phyloP scores from a whole-genome alignment of 2,113 vertebrate species.

The Bettongia penicillata region DNA sequence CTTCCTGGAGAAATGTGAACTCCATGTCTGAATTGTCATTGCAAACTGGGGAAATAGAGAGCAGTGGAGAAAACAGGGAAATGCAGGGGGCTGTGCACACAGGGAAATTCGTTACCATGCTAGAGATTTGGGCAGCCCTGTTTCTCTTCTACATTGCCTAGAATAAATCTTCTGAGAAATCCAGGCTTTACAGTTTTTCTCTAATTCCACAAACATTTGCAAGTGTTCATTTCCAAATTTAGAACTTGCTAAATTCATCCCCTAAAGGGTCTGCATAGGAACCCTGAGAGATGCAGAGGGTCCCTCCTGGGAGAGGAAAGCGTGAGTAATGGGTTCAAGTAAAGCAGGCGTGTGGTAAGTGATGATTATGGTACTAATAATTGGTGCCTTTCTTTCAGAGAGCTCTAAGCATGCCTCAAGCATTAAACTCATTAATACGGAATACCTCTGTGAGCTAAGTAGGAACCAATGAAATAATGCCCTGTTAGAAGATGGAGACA shows the following conservation, averaged over 20 bases:
- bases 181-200: neutral
- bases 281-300: neutral
- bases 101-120: constrained; percentile 43
- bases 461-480: neutral
- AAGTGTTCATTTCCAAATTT: constrained; percentile 65
- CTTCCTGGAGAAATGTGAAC: constrained; percentile 76
- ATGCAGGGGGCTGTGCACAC: constrained; percentile 46
- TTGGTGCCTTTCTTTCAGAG: constrained; percentile 33
- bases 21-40: constrained; percentile 76
- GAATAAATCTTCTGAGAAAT: constrained; percentile 6
- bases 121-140: neutral
- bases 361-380: constrained; percentile 65
- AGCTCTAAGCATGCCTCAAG: neutral
- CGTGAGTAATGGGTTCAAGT: constrained; percentile 66
- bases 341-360: constrained; percentile 59
- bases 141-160: neutral
- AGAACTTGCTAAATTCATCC: constrained; percentile 35
- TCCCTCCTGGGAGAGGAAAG: constrained; percentile 33
- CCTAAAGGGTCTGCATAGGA: neutral
- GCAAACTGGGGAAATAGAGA: constrained; percentile 70
- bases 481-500: neutral
- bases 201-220: constrained; percentile 41
- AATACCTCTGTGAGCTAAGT: neutral
- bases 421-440: constrained; percentile 16
- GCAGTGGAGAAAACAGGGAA: constrained; percentile 60